Evolutionary conservation across 2,797 vertebrate genomes (phyloP).

Genomic region (Taeniopygia guttata): DNA sequence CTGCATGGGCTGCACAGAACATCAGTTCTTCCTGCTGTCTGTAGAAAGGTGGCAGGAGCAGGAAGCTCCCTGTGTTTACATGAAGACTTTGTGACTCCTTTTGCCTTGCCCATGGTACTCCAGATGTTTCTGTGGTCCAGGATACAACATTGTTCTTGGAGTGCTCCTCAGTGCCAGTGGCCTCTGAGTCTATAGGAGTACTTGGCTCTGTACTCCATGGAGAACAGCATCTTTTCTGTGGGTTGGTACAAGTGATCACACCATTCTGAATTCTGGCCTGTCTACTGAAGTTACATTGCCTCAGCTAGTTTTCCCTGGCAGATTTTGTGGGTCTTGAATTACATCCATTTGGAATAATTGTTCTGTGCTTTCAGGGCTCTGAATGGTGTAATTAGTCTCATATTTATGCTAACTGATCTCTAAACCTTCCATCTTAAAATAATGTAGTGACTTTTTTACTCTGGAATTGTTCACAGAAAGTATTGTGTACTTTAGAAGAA

Average conservation of each 20-base stretch:
- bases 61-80: not conserved
- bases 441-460: not conserved
- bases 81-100: not conserved
- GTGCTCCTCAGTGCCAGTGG: not conserved
- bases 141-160: not conserved
- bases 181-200: too few species aligned
- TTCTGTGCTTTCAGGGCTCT: not conserved
- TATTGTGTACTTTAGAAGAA: not conserved
- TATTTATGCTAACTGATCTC: not conserved
- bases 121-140: not conserved
- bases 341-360: not conserved
- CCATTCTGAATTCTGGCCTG: not conserved
- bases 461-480: not conserved
- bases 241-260: fast-evolving
- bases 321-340: not conserved
- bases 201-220: not conserved
- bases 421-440: not conserved
- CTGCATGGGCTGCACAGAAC: not conserved
- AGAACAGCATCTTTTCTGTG: not conserved
- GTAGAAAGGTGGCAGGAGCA: not conserved
- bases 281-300: not conserved
- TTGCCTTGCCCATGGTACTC: not conserved
- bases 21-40: not conserved
- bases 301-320: not conserved
- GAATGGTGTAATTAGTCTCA: not conserved